Evolutionary conservation across 2,888 invertebrate genomes (phyloP), one percentile per base, ranked within the genome.

Genomic region (Rhingia rostrata): DNA sequence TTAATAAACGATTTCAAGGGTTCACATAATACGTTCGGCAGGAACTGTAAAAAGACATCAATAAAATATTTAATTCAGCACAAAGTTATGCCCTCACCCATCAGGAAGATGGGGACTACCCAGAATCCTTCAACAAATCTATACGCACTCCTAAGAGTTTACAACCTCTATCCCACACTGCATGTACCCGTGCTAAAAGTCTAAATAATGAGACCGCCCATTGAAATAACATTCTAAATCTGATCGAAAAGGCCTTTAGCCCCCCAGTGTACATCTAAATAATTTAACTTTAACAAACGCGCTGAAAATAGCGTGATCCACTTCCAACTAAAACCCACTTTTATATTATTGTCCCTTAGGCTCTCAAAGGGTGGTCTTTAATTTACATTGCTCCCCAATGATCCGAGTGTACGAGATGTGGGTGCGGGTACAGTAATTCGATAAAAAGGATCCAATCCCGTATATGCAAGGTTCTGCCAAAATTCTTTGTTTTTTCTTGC

Each of bases 371-470:
- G 37, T 43, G 58, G 63, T 37, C 64, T 43, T 78, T 32, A 51
- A 60, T 51, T 58, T 75, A 43, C 74, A 61, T 39, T 32, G 37
- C 56, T 43, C 47, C 41, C 63, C 4, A 30, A 9, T 61, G 67
- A n/a, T 6, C 39, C 9, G 56, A 53, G 22, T 22, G 2, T 22
- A 22, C 1, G 22, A 22, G 22, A 22, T 22, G 22, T 22, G 14
- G 33, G 33, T 9, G 33, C n/a, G 12, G 45, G 22, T n/a, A 32
- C 45, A n/a, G 49, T 54, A 69, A 53, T 63, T 70, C 58, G 58
- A 75, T 51, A 43, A 77, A 77, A 72, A 43, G 35, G 35, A 43
- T 37, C 72, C 53, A 61, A 75, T 66, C 47, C 30, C 39, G 14
- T 66, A 69, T 53, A 47, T 73, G 54, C 30, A 32, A 43, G n/a